These are phyloP conservation scores for Drosophila villosipedis DNA, from an alignment of 2,888 invertebrate species.

Conservation along the genomic window DNA sequence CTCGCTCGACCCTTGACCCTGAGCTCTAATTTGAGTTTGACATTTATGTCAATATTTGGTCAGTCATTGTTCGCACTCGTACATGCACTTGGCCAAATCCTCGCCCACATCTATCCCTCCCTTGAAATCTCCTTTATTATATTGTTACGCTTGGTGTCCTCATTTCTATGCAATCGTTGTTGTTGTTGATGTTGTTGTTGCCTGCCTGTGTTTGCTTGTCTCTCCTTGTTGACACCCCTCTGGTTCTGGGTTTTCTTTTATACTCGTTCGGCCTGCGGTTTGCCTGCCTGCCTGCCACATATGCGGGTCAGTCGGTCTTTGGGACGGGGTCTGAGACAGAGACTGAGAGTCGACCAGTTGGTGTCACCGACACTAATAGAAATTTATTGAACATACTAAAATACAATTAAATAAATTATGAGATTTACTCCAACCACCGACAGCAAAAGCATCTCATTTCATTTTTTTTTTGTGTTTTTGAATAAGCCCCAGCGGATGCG, in stretches of 20 bases:
- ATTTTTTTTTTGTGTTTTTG: constrained; percentile 48
- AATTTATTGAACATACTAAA: constrained; percentile 80
- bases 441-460: constrained; percentile 51
- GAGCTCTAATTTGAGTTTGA: constrained; percentile 82
- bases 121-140: constrained; percentile 60
- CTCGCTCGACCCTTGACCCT: constrained; percentile 77
- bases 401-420: constrained; percentile 81
- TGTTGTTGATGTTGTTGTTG: constrained; percentile 4
- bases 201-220: constrained; percentile 33
- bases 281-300: constrained; percentile 35
- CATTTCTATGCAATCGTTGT: constrained; percentile 44
- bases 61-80: constrained; percentile 77
- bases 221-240: constrained; percentile 34
- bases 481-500: constrained; percentile 46
- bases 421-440: constrained; percentile 61
- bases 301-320: constrained; percentile 55
- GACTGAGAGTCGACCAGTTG: constrained; percentile 21
- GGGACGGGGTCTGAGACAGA: neutral
- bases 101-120: neutral
- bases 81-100: constrained; percentile 36
- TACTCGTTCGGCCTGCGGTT: constrained; percentile 60
- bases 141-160: constrained; percentile 76
- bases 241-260: constrained; percentile 31
- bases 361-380: constrained; percentile 72
- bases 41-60: constrained; percentile 83